Conservation (phyloP, 2,797 vertebrate genomes). For the Pipistrellus pygmaeus region DNA sequence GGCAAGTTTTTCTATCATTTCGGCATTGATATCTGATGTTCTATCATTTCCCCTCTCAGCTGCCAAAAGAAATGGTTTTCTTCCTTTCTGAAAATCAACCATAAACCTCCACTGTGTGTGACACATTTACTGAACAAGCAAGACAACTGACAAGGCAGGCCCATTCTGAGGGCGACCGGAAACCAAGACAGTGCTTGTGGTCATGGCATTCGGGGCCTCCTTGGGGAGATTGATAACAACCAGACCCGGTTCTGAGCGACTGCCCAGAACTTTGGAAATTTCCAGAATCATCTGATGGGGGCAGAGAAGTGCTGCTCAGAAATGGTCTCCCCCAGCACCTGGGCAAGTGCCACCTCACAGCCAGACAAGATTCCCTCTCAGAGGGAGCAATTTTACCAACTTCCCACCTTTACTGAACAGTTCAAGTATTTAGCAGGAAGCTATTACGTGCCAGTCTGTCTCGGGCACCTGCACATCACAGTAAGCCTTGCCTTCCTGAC, state of each 20-base stretch:
- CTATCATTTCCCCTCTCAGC: constrained; percentile 91
- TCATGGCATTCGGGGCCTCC: not conserved
- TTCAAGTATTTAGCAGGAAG: not conserved
- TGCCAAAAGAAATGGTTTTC: constrained; percentile 91
- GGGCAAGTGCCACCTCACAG: not conserved
- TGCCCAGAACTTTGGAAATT: not conserved
- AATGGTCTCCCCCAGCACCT: not conserved
- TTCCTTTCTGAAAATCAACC: constrained; percentile 88
- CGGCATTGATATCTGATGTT: no score
- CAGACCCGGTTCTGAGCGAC: not conserved
- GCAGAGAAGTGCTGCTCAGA: not conserved
- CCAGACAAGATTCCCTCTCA: not conserved
- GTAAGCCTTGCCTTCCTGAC: not conserved
- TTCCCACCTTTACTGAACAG: not conserved
- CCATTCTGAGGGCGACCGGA: not conserved
- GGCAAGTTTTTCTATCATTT: not conserved
- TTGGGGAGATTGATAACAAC: not conserved
- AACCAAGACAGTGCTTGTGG: not conserved
- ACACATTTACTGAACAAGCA: not conserved
- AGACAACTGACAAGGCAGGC: not conserved
- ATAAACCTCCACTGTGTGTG: constrained; percentile 33
- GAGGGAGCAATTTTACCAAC: not conserved
- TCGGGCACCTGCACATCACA: not conserved
- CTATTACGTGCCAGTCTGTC: not conserved
- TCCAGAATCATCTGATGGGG: not conserved